These are phyloP conservation scores for Sphaeridia pumilis DNA, from an alignment of 2,888 invertebrate genomes.

Conservation along the genomic window DNA sequence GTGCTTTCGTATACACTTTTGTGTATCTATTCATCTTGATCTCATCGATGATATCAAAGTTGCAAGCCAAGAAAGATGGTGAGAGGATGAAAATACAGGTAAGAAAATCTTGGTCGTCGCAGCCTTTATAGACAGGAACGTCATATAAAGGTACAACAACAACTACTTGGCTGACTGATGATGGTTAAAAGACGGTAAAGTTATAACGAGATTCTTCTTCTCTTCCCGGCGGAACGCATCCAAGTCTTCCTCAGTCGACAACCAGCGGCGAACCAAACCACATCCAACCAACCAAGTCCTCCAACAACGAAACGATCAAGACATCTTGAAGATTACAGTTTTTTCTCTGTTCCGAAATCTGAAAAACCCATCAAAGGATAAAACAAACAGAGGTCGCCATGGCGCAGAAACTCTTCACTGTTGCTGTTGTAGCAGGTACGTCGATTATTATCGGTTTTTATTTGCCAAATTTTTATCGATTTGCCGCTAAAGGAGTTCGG, in stretches of 20 bases:
- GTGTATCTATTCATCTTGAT: no score
- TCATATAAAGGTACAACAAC: neutral
- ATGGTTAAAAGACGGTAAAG: neutral
- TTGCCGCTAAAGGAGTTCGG: no score
- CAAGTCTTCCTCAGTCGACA: conserved; percentile 18
- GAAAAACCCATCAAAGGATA: no score
- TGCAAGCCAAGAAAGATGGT: no score
- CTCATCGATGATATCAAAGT: no score
- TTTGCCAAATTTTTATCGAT: no score
- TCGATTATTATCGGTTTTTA: neutral
- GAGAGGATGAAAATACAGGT: no score
- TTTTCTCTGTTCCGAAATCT: no score
- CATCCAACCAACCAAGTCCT: neutral
- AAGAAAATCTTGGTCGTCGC: no score
- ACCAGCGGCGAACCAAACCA: conserved; percentile 8
- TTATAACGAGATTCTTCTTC: conserved; percentile 1
- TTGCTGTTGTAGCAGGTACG: conserved; percentile 16
- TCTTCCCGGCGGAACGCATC: conserved; percentile 14
- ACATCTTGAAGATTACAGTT: neutral
- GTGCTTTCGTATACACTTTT: no score
- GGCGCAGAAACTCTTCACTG: conserved; percentile 11
- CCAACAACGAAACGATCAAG: neutral
- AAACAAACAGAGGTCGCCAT: no score
- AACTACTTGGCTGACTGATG: neutral
- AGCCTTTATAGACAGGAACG: no score